phyloP scores from a whole-genome alignment of 2,113 vertebrate species.

The Passer domesticus region DNA sequence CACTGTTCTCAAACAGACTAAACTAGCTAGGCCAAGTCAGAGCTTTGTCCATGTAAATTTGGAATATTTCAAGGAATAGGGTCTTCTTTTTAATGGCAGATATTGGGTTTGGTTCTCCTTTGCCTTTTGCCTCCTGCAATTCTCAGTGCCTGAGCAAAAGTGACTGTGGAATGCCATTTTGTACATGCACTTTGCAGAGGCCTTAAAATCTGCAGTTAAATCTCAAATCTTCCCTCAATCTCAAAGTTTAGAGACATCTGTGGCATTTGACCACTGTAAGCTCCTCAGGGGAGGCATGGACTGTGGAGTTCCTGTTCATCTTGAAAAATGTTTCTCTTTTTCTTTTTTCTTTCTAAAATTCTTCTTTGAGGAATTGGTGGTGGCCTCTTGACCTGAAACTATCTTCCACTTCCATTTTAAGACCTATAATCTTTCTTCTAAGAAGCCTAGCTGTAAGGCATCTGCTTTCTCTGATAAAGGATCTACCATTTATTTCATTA shows the following conservation, averaged over 20 bases:
- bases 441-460: conserved; percentile 19
- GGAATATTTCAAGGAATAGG: neutral
- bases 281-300: neutral
- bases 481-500: conserved; percentile 60
- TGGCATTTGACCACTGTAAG: neutral
- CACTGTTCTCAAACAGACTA: neutral
- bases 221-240: neutral
- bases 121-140: neutral
- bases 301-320: neutral
- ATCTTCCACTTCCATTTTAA: conserved; percentile 18
- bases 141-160: neutral
- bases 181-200: neutral
- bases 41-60: neutral
- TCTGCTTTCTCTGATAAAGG: conserved; percentile 36
- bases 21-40: neutral
- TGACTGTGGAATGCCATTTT: neutral
- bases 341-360: neutral
- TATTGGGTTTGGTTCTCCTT: neutral
- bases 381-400: neutral
- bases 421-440: conserved; percentile 23
- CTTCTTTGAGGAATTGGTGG: neutral
- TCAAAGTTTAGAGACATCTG: neutral
- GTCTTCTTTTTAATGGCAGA: neutral
- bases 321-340: conserved; percentile 1
- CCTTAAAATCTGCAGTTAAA: neutral